Evolutionary conservation across 2,113 vertebrate species (phyloP), one percentile per base, ranked within the genome.

Genomic region (Tachysurus fulvidraco): DNA sequence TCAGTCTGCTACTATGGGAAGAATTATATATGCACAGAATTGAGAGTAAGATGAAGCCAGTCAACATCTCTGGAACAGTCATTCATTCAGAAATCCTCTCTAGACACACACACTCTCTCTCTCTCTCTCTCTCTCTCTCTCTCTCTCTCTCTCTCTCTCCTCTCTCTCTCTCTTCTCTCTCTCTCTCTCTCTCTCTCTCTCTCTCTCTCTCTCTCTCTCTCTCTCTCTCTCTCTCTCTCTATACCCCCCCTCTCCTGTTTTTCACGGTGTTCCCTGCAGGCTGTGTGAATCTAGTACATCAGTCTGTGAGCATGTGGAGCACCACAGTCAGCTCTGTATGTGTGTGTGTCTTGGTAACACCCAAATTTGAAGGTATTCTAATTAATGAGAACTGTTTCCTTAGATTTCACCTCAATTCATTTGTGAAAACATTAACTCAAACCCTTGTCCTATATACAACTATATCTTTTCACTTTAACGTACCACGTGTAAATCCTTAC

Each of bases 271-370:
- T 90, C 90, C 85, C 87, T 88, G 89, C 88, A 79, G 59, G 36
- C 84, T 84, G 55, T 77, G 88, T 87, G 90, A 90, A 84, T 87
- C 87, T 91, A 90, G 92, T 86, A 86, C 91, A 92, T 93, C 91
- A 90, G 91, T 73, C 89, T 89, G 83, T 52, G 89, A 90, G 93
- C 73, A 88, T 90, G 73, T 83, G 60, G 78, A 85, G 86, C 85
- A 67, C 64, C 77, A 65, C 85, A 52, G 54, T 77, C 90, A 87
- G 90, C 89, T 91, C 83, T 87, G 91, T 90, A 89, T 92, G 76
- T 78, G 76, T 55, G 76, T 80, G 78, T 59, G 54, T 60, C 12
- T 54, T 17, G 52, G 30, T 36, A 6, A 69, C 36, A 17, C 30
- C 17, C 36, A 23, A 44, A 73, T 23, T 19, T 73, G 19, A 73